Evolutionary conservation across 2,113 vertebrate species (phyloP).

Genomic region (Poicephalus gulielmi): DNA sequence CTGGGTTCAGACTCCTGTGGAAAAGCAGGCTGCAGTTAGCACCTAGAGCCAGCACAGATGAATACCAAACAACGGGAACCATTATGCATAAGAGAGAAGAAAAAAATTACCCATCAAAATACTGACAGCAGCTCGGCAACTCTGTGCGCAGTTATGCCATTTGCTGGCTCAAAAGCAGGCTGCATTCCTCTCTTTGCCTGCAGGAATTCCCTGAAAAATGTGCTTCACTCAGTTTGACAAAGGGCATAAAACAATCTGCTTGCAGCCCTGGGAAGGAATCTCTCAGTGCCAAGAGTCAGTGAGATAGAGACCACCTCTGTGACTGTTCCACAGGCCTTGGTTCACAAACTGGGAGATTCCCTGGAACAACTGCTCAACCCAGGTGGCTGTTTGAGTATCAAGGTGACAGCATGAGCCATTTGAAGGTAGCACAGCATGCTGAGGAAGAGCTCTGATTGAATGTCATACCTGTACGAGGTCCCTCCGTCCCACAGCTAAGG

Average conservation of each 20-base stretch:
- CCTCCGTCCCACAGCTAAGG: constrained; percentile 86
- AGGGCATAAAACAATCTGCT: neutral
- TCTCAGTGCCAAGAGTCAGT: neutral
- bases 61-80: neutral
- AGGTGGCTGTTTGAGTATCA: neutral
- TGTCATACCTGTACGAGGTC: constrained; percentile 90
- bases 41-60: neutral
- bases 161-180: neutral
- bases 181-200: neutral
- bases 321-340: neutral
- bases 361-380: neutral
- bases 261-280: neutral
- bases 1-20: neutral
- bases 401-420: neutral
- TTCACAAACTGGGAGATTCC: neutral
- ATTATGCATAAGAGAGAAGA: neutral
- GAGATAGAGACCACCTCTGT: neutral
- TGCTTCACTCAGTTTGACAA: neutral
- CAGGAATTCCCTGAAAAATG: constrained; percentile 9
- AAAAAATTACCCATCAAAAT: neutral
- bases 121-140: constrained; percentile 3
- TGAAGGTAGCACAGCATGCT: neutral
- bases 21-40: neutral
- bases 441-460: neutral
- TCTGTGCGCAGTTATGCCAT: neutral